Evolutionary conservation across 2,888 invertebrate species (phyloP).

Genomic region (Mesorhabditis belari): DNA sequence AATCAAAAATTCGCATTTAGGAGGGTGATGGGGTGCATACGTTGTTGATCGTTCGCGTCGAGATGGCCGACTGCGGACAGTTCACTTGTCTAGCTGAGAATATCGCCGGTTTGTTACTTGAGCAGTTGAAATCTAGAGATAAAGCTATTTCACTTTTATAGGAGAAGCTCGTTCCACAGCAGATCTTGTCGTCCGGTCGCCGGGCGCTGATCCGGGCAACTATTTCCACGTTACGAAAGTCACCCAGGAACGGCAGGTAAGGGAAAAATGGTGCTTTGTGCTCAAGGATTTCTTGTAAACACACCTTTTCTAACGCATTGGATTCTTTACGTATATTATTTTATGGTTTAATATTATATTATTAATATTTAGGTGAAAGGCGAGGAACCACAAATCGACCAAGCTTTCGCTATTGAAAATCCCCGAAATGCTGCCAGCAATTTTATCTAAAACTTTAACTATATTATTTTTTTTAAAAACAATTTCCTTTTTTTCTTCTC

Average conservation of each 20-base stretch:
- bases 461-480: too few species aligned
- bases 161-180: slow-evolving; percentile 33
- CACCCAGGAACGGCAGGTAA: slow-evolving; percentile 47
- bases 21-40: slow-evolving; percentile 58
- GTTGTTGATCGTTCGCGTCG: slow-evolving; percentile 77
- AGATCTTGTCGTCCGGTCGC: slow-evolving; percentile 70
- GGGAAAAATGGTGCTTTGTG: too few species aligned
- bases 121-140: slow-evolving; percentile 1
- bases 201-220: slow-evolving; percentile 43
- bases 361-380: slow-evolving; percentile 25
- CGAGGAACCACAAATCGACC: slow-evolving; percentile 20
- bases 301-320: too few species aligned
- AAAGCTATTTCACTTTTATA: neutral
- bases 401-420: slow-evolving; percentile 32
- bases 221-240: slow-evolving; percentile 52
- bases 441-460: neutral
- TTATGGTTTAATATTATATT: too few species aligned
- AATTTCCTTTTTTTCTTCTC: too few species aligned
- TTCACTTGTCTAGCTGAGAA: slow-evolving; percentile 89
- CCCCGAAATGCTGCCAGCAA: slow-evolving; percentile 9
- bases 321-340: too few species aligned
- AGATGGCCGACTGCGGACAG: slow-evolving; percentile 93
- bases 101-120: slow-evolving; percentile 75
- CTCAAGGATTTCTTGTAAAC: too few species aligned
- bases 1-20: slow-evolving; percentile 15